Percentiles rank a stretch among this genome's conserved stretches.
Conservation (phyloP, 2,113 vertebrate genomes). For the Uria aalge region DNA sequence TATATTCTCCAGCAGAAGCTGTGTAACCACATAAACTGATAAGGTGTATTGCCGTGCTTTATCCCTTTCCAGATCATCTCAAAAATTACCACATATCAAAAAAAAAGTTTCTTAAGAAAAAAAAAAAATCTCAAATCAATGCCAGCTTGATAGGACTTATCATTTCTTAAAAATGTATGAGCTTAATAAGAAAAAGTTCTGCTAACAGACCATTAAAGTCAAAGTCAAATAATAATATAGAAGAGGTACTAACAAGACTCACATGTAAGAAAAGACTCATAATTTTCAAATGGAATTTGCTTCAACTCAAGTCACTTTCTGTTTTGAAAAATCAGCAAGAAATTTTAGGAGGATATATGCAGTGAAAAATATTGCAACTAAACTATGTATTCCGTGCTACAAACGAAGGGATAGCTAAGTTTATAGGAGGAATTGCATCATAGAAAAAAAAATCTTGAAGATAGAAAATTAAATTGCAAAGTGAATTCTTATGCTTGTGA, state of each 20-base stretch:
- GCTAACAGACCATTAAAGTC: neutral
- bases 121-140: neutral
- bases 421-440: neutral
- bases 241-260: neutral
- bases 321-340: neutral
- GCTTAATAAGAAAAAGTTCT: neutral
- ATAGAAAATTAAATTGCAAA: neutral
- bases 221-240: neutral
- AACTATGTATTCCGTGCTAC: neutral
- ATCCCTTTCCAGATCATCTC: neutral
- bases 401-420: fast-evolving
- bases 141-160: neutral
- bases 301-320: neutral
- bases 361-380: neutral
- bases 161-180: neutral
- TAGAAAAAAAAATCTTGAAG: neutral
- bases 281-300: neutral
- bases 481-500: neutral
- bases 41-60: neutral
- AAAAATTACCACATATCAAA: neutral
- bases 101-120: neutral
- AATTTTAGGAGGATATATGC: neutral
- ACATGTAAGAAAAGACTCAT: neutral
- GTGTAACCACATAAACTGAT: neutral
- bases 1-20: neutral